These are phyloP conservation scores for Triops cancriformis DNA, from an alignment of 1,140 invertebrate species.

Conservation along the genomic window DNA sequence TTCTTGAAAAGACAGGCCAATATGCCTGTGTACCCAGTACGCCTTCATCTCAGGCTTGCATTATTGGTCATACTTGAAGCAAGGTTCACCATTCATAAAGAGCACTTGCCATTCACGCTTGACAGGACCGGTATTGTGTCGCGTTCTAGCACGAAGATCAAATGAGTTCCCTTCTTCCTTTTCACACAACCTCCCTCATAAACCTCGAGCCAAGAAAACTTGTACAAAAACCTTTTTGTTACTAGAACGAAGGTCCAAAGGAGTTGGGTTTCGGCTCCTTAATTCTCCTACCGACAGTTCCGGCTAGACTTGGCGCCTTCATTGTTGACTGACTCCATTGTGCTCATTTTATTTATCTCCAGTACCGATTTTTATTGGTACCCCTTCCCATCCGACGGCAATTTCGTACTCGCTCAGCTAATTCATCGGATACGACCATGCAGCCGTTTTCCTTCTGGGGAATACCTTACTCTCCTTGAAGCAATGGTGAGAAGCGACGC, in stretches of 20 bases:
- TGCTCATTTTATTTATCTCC: conserved; percentile 5
- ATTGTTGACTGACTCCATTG: conserved; percentile 13
- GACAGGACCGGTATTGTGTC: neutral
- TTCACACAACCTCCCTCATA: neutral
- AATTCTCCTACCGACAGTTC: conserved; percentile 9
- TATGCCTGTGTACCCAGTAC: neutral
- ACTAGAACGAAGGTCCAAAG: neutral
- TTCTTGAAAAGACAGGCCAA: neutral
- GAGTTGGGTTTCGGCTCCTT: conserved; percentile 5
- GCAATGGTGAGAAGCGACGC: neutral
- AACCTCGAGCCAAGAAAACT: neutral
- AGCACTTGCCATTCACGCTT: conserved; percentile 12
- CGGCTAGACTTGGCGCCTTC: conserved; percentile 11
- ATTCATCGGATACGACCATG: neutral
- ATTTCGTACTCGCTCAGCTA: neutral
- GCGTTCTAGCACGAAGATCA: neutral
- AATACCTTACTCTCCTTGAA: neutral
- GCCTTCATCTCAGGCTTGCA: neutral
- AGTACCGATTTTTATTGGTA: neutral
- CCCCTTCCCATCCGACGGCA: neutral
- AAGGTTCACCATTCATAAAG: neutral
- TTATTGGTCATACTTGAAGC: neutral
- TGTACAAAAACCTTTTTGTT: neutral
- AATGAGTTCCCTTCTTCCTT: neutral
- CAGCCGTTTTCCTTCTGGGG: neutral